phyloP scores from a whole-genome alignment of 2,113 vertebrate species.

The Monarcha castaneiventris region DNA sequence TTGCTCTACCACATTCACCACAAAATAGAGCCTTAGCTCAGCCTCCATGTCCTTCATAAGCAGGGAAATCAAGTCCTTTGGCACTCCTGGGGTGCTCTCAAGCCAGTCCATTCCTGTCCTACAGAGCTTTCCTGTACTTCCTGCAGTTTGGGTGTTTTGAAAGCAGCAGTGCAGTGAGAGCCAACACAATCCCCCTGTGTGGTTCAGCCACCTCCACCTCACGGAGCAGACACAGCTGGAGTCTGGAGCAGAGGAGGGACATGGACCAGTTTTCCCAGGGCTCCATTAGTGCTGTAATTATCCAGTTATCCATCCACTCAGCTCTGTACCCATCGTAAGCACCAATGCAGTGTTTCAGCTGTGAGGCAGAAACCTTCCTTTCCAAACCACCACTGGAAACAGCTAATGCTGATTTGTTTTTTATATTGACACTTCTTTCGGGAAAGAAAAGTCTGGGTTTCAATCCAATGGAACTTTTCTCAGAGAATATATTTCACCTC shows the following conservation, averaged over 20 bases:
- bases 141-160: background rate
- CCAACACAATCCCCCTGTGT: fast-evolving
- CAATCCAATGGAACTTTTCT: background rate
- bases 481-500: background rate
- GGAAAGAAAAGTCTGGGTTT: background rate
- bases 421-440: background rate
- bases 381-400: background rate
- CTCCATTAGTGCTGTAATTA: background rate
- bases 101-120: background rate
- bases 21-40: background rate
- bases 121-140: background rate
- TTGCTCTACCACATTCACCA: too few species aligned
- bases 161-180: background rate
- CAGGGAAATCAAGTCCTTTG: background rate
- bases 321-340: background rate
- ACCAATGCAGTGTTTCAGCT: background rate
- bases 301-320: background rate
- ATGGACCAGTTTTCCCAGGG: background rate
- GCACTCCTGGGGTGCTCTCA: background rate
- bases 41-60: background rate
- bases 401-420: background rate
- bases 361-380: background rate
- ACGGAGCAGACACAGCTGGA: background rate
- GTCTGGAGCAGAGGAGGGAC: background rate
- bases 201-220: background rate